Evolutionary conservation across 2,113 vertebrate genomes (phyloP).

Genomic region (Syrrhaptes paradoxus): DNA sequence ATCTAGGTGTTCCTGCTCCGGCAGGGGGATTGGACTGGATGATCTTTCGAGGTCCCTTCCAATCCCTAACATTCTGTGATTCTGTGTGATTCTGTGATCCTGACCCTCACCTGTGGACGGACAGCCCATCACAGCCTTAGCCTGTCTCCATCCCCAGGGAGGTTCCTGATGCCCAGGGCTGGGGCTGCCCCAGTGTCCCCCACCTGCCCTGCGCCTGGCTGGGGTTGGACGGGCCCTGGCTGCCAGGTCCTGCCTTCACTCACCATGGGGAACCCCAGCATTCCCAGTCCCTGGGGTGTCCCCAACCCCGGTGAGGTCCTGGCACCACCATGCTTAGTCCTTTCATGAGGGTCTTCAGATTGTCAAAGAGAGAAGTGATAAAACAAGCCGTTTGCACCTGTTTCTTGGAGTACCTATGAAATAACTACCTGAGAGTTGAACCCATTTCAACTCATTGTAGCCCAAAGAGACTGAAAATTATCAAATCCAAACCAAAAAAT

Average conservation of each 20-base stretch:
- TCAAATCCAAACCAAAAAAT: not conserved
- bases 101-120: fast-evolving
- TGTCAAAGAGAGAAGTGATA: not conserved
- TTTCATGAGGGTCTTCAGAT: not conserved
- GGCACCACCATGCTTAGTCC: not conserved
- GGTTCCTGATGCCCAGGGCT: fast-evolving
- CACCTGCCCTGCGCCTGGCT: not conserved
- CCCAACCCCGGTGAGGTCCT: fast-evolving
- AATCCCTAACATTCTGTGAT: too few relatives aligned
- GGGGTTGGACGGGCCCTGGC: fast-evolving
- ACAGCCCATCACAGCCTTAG: not conserved
- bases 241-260: not conserved
- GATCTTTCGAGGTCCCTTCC: too few relatives aligned
- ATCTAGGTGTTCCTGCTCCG: too few relatives aligned
- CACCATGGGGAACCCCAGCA: fast-evolving
- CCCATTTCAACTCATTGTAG: not conserved
- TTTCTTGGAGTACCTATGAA: not conserved
- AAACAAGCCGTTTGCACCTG: not conserved
- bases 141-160: not conserved
- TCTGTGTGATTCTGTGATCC: too few relatives aligned
- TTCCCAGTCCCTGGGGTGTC: not conserved
- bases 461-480: not conserved
- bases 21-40: too few relatives aligned
- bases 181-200: not conserved
- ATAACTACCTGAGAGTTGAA: not conserved